phyloP scores from a whole-genome alignment of 2,888 invertebrate genomes.

The Tortricodes alternella region DNA sequence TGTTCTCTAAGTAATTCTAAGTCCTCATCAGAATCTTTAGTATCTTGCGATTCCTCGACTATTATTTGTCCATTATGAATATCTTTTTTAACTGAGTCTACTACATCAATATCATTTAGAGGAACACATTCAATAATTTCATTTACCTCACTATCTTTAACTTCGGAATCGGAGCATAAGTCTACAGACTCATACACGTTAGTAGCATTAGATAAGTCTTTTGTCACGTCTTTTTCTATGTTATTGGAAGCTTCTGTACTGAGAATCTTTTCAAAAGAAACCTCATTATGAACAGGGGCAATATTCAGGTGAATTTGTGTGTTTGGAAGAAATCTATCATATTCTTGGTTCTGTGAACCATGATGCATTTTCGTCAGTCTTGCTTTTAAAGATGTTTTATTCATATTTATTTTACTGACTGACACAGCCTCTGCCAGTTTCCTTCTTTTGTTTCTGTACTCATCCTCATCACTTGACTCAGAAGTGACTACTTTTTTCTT shows the following conservation, averaged over 20 bases:
- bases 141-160: slow-evolving; percentile 34
- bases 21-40: slow-evolving; percentile 73
- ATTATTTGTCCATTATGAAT: slow-evolving; percentile 22
- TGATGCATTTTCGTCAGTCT: slow-evolving; percentile 69
- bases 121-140: neutral
- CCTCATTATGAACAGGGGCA: neutral
- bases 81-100: slow-evolving; percentile 42
- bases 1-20: slow-evolving; percentile 69
- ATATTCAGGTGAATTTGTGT: slow-evolving; percentile 34
- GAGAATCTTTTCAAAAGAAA: neutral
- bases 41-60: slow-evolving; percentile 35
- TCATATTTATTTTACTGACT: slow-evolving; percentile 60
- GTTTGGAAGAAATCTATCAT: slow-evolving; percentile 34
- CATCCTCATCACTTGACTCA: slow-evolving; percentile 72
- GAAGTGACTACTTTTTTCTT: slow-evolving; percentile 54
- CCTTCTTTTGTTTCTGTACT: slow-evolving; percentile 69
- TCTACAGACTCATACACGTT: slow-evolving; percentile 46
- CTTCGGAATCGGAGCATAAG: slow-evolving; percentile 50
- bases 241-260: neutral
- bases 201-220: slow-evolving; percentile 30
- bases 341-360: slow-evolving; percentile 42
- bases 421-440: slow-evolving; percentile 81
- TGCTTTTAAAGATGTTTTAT: slow-evolving; percentile 65
- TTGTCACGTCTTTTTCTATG: slow-evolving; percentile 28
- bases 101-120: slow-evolving; percentile 35